Evolutionary conservation across 2,888 invertebrate species (phyloP), one percentile per base, ranked within the genome.

Genomic region (Aleiodes leptofemur): DNA sequence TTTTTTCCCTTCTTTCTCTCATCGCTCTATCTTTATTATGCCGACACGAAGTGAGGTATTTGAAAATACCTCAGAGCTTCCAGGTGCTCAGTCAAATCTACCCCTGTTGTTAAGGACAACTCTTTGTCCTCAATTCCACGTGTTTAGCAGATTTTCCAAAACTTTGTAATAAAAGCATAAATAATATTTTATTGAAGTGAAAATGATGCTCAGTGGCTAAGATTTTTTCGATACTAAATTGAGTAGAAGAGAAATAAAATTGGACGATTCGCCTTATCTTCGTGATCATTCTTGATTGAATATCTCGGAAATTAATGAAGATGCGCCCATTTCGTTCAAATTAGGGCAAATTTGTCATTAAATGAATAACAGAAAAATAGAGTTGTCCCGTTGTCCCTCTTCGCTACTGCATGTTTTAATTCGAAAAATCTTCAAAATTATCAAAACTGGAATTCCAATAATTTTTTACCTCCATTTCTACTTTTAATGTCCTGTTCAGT

Each of bases 1-100:
- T 43, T 29, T 53, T 70, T 59, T 72, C 55, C 73, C 77, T 57
- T 73, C 68, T 55, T 70, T 68, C 14, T 55, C 38, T 66, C 50
- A 61, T 61, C 70, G 50, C 69, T 73, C 74, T 34, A 31, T n/a
- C 72, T 61, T 23, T 23, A 38, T 14, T 59, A 29, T 23, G n/a
- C 16, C 48, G 64, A 48, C 43, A 14, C 29, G 23, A 6, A 64
- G 64, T 48, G 64, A 64, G 9, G 64, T 31, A 59, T 72, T 64
- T 55, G 13, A 38, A 34, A 61, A 61, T 71, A 57, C 70, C 57
- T 56, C 23, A 57, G 23, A 23, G 56, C 14, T 29, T 43, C 70
- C 72, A 61, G 72, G 61, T 72, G 72, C 53, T 34, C 61, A 16
- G 51, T 43, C 31, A 64, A 51, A 50, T 72, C 59, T 29, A 31